Percentiles rank a stretch among this genome's conserved stretches.
phyloP scores from a whole-genome alignment of 2,888 invertebrate species.

The Dryomyza anilis region DNA sequence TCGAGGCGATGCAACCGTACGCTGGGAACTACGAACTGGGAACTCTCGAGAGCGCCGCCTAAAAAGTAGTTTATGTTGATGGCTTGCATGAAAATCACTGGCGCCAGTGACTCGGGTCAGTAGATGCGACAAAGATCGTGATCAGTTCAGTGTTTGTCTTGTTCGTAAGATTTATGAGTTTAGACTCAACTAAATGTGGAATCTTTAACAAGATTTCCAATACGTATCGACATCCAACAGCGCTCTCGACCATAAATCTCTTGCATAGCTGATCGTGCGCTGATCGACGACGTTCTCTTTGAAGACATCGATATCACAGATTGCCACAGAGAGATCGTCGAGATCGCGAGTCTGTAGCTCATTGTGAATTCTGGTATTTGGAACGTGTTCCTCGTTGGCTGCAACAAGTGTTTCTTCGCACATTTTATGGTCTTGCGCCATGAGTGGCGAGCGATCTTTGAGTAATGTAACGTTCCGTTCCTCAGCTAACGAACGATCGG shows the following conservation, averaged over 20 bases:
- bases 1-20: background rate
- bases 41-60: conserved; percentile 22
- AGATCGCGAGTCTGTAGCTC: background rate
- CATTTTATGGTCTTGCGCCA: background rate
- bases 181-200: background rate
- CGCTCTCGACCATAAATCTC: conserved; percentile 37
- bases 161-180: conserved; percentile 47
- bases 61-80: too few relatives aligned
- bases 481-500: background rate
- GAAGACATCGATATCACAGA: too few relatives aligned
- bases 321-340: background rate
- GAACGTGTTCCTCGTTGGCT: background rate
- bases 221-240: conserved; percentile 30
- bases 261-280: conserved; percentile 13
- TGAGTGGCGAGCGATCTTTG: background rate
- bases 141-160: background rate
- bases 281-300: too few relatives aligned
- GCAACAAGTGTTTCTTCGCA: conserved; percentile 9
- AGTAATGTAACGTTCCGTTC: background rate
- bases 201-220: background rate
- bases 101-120: conserved; percentile 30
- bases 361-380: background rate
- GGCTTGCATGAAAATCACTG: too few relatives aligned
- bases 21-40: background rate
- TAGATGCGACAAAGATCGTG: conserved; percentile 16